Base-by-base conservation (phyloP, 2,888 invertebrate genomes). In the Balanococcus diminutus region DNA sequence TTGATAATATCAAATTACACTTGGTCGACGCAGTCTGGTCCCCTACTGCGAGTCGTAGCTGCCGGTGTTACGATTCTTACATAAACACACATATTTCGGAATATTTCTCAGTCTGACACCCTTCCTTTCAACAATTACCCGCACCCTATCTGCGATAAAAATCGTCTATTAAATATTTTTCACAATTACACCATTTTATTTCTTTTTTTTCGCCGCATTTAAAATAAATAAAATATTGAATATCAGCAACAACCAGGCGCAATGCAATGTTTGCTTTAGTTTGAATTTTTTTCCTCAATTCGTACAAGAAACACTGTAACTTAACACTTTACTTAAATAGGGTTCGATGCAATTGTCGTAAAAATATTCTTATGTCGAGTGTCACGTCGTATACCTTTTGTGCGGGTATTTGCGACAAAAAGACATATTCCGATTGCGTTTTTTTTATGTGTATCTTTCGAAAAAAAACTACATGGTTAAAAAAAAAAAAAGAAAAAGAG, bases 1-100 rank as follows among this genome's bases (percentile, higher is more conserved):
- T 36, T 36, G 85, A 39, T 85, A 72, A 85, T 85, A 85, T 85
- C 85, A 42, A 85, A 85, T 85, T 85, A 85, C 85, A 85, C 46
- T 51, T 42, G 39, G 79, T 25, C 75, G 75, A 75, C 72, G 75
- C 16, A 31, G 79, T 79, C 79, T 75, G 46, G 79, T 39, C 72
- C 85, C 85, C 85, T 51, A 75, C 85, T 79, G 85, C 22, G 85
- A 16, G 4, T 72, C 22, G 39, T 75, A 79, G 85, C 85, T 85
- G 42, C 85, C 46, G 85, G 85, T 85, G 36, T 85, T 85, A 85
- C 85, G 46, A 82, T 82, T 51, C 82, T 32, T 82, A 82, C 28
- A 82, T 82, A 82, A 51, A 56, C 51, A 79, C 31, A 31, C 75
- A 19, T 36, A 32, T 36, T 79, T 36, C 75, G 16, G 14, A 36